Base-by-base conservation (phyloP, 2,113 vertebrate genomes). In the Salvelinus sp. region DNA sequence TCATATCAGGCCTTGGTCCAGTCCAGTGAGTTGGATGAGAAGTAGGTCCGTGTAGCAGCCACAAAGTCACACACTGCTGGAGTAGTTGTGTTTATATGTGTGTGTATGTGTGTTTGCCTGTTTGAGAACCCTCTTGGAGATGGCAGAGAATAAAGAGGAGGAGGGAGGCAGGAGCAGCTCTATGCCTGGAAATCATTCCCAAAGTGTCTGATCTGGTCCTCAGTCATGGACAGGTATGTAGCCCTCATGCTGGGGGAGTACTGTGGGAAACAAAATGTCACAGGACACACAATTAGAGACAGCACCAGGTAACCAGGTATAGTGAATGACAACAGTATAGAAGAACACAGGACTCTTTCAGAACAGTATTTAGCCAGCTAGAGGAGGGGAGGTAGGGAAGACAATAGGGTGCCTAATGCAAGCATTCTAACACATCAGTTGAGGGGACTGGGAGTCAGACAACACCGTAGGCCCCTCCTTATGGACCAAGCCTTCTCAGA, bases 211-310 rank as follows among this genome's bases (percentile, higher is more conserved):
- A 90, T 60, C 78, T 93, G 96, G 75, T 98, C 96, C 70, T 97
- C 96, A 0, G 93, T 95, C 94, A 98, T 96, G 0, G 96, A 94
- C 84, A 98, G 94, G 89, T 98, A 98, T 76, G 96, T 96, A 86
- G 97, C 95, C 80, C 97, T 93, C 97, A 98, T 98, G 88, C 94
- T 98, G 30, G 97, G 97, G 18, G 97, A 96, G 89, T 98, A 99
- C 97, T 99, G 85, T 79, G 80, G 76, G 68, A 71, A 75, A 70
- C 44, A 75, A 23, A 30, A 23, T 1, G 28, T 74, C 48, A 33
- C 69, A 67, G 18, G 66, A 16, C 4, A 44, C 76, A 90, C 79
- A 76, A 66, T 81, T 18, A 77, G n/a, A 85, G 12, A 60, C 16
- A 76, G 44, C 18, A 48, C 38, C 48, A 27, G 18, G 14, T 16